These are phyloP conservation scores for Aphis craccivora DNA, from an alignment of 1,140 invertebrate species.

Conservation along the genomic window DNA sequence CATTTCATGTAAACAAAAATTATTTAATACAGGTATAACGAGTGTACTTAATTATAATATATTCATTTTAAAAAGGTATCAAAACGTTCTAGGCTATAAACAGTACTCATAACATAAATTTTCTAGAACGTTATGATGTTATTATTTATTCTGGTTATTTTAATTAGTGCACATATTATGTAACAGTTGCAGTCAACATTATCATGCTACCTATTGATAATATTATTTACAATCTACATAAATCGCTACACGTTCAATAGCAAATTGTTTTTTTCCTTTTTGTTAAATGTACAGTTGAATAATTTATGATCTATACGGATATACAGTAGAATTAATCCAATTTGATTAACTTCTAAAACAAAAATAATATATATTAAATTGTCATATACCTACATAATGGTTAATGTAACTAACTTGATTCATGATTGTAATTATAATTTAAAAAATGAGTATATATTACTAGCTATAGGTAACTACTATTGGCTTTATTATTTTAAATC, in stretches of 20 bases:
- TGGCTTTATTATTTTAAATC: not conserved
- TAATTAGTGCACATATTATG: not conserved
- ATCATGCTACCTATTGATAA: not conserved
- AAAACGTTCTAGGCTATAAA: constrained; percentile 10
- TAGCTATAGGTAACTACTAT: not conserved
- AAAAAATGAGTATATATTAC: not conserved
- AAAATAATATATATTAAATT: no score
- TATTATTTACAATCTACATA: not conserved
- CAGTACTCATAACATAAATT: not conserved
- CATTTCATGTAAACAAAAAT: not conserved
- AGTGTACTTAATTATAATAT: not conserved
- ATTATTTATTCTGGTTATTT: not conserved
- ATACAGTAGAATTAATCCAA: not conserved
- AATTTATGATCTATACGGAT: not conserved
- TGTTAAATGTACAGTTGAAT: not conserved
- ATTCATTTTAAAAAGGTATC: not conserved
- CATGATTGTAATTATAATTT: not conserved
- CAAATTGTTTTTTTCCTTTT: not conserved
- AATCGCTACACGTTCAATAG: not conserved
- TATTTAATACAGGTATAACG: not conserved
- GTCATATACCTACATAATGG: no score
- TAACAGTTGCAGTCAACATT: not conserved
- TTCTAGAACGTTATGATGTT: not conserved
- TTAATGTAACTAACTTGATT: not conserved
- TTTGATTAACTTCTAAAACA: not conserved